A percentile compares a stretch with the other conserved stretches of the same genome.
Conservation (phyloP, 2,113 vertebrate genomes). For the Hydropotes inermis region DNA sequence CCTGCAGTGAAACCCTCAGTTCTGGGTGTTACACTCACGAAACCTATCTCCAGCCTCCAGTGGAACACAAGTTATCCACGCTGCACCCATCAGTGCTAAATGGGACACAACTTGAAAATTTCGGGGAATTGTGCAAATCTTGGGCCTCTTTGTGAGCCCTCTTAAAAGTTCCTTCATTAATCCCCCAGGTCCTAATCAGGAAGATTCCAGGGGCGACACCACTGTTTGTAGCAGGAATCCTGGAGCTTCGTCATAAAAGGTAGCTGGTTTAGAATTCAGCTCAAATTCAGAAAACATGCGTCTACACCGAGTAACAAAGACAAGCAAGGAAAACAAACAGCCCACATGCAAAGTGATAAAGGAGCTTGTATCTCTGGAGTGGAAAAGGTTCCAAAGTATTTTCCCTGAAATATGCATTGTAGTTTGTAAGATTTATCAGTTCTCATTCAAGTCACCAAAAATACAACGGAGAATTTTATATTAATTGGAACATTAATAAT, state of each 20-base stretch:
- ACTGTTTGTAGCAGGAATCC: fast-evolving
- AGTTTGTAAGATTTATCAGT: background rate
- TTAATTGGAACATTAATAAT: conserved; percentile 35
- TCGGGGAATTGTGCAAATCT: background rate
- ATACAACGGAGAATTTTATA: background rate
- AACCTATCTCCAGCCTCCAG: background rate
- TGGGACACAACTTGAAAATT: background rate
- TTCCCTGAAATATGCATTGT: background rate
- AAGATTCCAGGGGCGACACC: fast-evolving
- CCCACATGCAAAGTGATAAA: fast-evolving
- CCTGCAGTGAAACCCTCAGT: background rate
- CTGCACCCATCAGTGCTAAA: background rate
- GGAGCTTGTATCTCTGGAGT: background rate
- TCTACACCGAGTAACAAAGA: background rate
- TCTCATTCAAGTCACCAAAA: background rate
- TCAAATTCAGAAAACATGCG: fast-evolving
- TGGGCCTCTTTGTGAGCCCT: background rate
- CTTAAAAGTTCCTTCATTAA: background rate
- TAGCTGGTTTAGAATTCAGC: background rate
- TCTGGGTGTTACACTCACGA: background rate
- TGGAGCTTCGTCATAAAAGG: fast-evolving
- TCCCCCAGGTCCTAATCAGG: background rate
- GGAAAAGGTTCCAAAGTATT: background rate
- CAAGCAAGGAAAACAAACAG: background rate
- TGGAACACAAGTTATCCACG: fast-evolving